Evolutionary conservation across 2,888 invertebrate species (phyloP), one percentile per base, ranked within the genome.

Genomic region (Phyllotreta cruciferae): DNA sequence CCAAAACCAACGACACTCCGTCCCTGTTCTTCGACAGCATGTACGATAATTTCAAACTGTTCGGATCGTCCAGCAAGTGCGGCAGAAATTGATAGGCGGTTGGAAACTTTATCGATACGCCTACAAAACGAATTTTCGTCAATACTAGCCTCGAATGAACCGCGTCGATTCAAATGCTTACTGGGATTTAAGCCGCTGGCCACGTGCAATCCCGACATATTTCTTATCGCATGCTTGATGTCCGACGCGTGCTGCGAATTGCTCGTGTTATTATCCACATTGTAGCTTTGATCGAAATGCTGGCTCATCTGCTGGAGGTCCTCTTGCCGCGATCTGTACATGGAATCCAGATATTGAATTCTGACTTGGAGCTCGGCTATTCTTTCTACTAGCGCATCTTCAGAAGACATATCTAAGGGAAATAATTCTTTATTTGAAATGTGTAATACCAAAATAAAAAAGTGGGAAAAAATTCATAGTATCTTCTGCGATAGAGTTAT

Each of bases 1-100:
- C 97, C 52, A 96, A 83, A 0, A 96, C 93, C 65, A 95, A 85
- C 53, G 93, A 91, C 0, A 91, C 92, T 69, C 91, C 90, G 6
- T 85, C 84, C 61, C 92, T 85, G 1, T 89, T 90, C 67, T 88
- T 88, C 37, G 90, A 90, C 79, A 93, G 84, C 71, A 91, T 85
- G 79, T 90, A 91, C 7, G 91, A 90, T 1, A 96, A 93, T 61
- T 88, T 85, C 60, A 95, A 82, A 73, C 92, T 92, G 67, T 87
- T 83, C 0, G 90, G 89, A 77, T 92, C 89, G 67, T 90, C 89
- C 69, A 93, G 85, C 47, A 96, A 84, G 80, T 96, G 94, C 1
- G 96, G 96, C 72, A 96, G 83, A 77, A 94, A 93, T 77, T 93
- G 90, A 79, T 90, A 92, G 63, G 93, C 88, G 66, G 92, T 91